Evolutionary conservation across 37 sponge, comb jelly and placozoan genomes (phyloP), one percentile per base, ranked within the genome.

Genomic region (Agelas oroides): DNA sequence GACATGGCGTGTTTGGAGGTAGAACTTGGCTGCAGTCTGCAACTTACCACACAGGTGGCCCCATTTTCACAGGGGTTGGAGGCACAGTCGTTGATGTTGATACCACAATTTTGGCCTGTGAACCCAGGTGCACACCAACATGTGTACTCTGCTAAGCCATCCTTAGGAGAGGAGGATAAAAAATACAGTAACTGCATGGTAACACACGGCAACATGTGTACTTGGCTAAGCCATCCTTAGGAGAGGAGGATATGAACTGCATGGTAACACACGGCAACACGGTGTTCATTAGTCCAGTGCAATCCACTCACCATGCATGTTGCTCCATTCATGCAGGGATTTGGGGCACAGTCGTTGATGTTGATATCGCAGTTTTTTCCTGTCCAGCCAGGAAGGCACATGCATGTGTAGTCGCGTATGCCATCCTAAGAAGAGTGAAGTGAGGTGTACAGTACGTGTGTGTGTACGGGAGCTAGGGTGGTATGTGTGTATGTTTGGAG

Each of bases 41-140:
- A n/a, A n/a, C n/a, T n/a, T n/a, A n/a, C n/a, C n/a, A 41, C 23
- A 53, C 89, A 88, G 5, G 77, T 88, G 71, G 78, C 89, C 36
- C 71, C 78, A 88, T 88, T 88, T 0, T 33, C 35, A 33, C 86
- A 86, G 1, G 71, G 72, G 23, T n/a, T 34, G 31, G 71, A 36
- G 31, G 27, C 19, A 78, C 87, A 86, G 34, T 86, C 72, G 34
- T 78, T 33, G 1, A 86, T 70, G 25, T 70, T 12, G 11, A 41
- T 46, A 21, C 34, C 36, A 56, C 88, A 87, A 21, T 63, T 41
- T 0, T 17, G 2, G 23, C 75, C 81, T 23, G 65, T 58, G 56
- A 52, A 80, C 8, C 88, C 88, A 56, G 73, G 35, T 3, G 40
- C 20, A 74, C 88, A 87, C 5, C 53, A 74, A 32, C 85, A 84